Evolutionary conservation across 2,113 vertebrate species (phyloP), one percentile per base, ranked within the genome.

Genomic region (Myiozetetes cayanensis): DNA sequence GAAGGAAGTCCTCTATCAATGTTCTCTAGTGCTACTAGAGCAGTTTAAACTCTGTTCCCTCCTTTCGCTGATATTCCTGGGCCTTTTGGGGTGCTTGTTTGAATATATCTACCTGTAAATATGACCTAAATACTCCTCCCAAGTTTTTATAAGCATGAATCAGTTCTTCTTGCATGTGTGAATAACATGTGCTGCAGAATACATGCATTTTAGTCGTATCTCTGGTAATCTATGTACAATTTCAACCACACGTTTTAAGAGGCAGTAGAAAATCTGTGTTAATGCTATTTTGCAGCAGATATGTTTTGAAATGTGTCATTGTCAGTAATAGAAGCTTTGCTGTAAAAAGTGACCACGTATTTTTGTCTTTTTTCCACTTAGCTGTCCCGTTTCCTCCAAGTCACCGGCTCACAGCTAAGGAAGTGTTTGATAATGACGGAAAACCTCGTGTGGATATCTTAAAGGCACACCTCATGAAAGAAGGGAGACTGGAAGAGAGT

Each of bases 381-480:
- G 99, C 99, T 97, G 99, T 99, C 96, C 99, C 99, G 2, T 99
- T 99, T 98, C 99, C 99, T 78, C 99, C 99, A 78, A 99, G 98
- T 97, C 99, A 99, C 94, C 99, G 99, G 92, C 99, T 99, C 95
- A 99, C 99, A 74, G 99, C 98, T 74, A 99, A 99, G 97, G 99
- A 99, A 98, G 99, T 99, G 96, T 99, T 99, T 84, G 99, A 99
- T 98, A 98, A 98, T 2, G 99, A 99, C 72, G 99, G 99, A 81
- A 99, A 99, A 93, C 99, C 99, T 78, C 99, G 99, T 90, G 99
- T 99, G 98, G 99, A 99, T 92, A 98, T 99, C 96, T 98, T 99
- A 97, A 99, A 99, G 97, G 99, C 98, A 62, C 99, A 99, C 96
- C 99, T 99, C 94, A 99, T 99, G 98, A 99, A 99, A 97, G 99